Conservation (phyloP, 2,797 vertebrate genomes). For the Premnoplex brunnescens region DNA sequence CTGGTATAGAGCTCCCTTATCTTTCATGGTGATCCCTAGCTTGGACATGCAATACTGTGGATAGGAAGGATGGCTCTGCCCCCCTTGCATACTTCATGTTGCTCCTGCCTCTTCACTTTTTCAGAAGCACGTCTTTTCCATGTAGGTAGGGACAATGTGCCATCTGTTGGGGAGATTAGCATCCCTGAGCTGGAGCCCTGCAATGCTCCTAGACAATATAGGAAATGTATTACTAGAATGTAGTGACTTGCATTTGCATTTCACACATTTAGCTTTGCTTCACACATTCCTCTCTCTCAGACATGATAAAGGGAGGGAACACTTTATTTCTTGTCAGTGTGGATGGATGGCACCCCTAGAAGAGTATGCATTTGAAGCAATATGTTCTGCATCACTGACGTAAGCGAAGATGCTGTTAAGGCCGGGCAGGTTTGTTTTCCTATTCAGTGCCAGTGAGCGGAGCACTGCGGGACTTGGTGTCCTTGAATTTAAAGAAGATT, state of each 20-base stretch:
- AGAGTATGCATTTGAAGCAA: slow-evolving; percentile 28
- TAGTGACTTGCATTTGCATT: slow-evolving; percentile 39
- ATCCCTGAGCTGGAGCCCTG: background rate
- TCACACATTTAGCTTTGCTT: slow-evolving; percentile 45
- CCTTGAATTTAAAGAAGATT: slow-evolving; percentile 60
- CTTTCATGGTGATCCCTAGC: background rate
- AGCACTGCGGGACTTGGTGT: slow-evolving; percentile 21
- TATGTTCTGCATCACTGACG: slow-evolving; percentile 60
- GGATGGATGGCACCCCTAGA: slow-evolving; percentile 56
- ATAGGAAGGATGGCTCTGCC: background rate
- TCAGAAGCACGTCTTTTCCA: background rate
- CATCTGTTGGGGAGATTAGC: slow-evolving; percentile 11
- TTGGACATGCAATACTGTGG: fast-evolving
- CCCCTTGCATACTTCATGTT: background rate
- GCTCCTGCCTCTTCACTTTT: background rate
- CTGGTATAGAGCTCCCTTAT: background rate
- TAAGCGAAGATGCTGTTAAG: slow-evolving; percentile 35
- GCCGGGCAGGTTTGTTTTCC: slow-evolving; percentile 37
- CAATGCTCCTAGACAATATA: background rate
- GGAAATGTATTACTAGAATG: background rate
- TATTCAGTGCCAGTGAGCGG: background rate
- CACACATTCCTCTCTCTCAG: slow-evolving; percentile 60
- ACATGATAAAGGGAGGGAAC: slow-evolving; percentile 30
- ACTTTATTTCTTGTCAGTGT: slow-evolving; percentile 44
- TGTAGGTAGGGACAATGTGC: background rate